phyloP scores from a whole-genome alignment of 2,113 vertebrate genomes.

The Trochalopteron elliotii region DNA sequence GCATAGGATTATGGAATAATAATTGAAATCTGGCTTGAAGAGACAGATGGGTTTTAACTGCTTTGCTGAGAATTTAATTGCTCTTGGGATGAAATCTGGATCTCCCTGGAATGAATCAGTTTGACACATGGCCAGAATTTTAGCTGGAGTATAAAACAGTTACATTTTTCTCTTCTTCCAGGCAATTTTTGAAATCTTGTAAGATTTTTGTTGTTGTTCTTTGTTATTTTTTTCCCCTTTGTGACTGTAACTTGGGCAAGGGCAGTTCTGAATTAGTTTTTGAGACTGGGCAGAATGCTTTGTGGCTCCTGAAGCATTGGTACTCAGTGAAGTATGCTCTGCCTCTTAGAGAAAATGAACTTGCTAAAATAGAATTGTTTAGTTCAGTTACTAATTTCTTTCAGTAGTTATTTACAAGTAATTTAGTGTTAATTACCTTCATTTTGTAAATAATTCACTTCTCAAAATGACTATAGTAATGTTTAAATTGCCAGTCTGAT shows the following conservation, averaged over 20 bases:
- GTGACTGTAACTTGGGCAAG: not conserved
- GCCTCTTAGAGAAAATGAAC: not conserved
- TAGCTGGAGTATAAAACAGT: not conserved
- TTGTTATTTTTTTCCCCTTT: not conserved
- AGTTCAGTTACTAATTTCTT: not conserved
- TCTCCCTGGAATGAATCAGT: not conserved
- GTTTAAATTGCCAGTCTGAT: not conserved
- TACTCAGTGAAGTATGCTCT: not conserved
- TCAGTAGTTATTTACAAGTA: not conserved
- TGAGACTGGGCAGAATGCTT: not conserved
- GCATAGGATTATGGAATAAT: not conserved
- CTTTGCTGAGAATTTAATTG: slow-evolving; percentile 26
- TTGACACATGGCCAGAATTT: not conserved
- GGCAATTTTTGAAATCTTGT: not conserved
- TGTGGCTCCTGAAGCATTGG: not conserved
- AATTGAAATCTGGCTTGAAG: not conserved
- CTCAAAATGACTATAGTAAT: not conserved
- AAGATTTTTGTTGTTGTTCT: not conserved
- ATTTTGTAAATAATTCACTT: not conserved
- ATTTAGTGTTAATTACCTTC: not conserved
- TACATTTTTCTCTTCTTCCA: not conserved
- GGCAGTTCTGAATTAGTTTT: not conserved
- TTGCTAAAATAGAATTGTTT: not conserved
- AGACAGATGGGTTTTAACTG: slow-evolving; percentile 19
- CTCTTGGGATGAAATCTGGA: not conserved